Conservation (phyloP, 2,888 invertebrate species). For the Nephrotoma guestfalica region DNA sequence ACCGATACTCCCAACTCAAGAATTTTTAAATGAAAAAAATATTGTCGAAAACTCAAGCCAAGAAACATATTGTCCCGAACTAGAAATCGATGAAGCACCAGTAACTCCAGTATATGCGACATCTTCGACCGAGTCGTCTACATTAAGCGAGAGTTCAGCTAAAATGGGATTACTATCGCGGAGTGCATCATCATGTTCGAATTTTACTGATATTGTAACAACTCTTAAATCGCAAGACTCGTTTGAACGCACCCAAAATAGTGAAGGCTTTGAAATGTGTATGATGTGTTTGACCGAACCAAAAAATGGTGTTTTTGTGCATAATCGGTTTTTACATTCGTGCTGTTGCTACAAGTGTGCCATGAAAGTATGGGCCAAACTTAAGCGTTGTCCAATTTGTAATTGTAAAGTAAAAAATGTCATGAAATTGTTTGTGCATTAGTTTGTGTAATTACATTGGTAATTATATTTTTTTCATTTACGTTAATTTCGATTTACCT, state of each 20-base stretch:
- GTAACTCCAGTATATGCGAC: not conserved
- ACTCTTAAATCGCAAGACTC: not conserved
- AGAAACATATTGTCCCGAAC: conserved; percentile 8
- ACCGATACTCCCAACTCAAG: not conserved
- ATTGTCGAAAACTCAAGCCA: conserved; percentile 1
- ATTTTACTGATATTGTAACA: not conserved
- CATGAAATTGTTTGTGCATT: conserved; percentile 39
- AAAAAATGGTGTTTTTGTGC: conserved; percentile 53
- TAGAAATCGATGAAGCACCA: not conserved
- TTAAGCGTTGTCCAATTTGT: conserved; percentile 51
- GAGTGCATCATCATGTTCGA: not conserved
- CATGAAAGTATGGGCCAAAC: conserved; percentile 45
- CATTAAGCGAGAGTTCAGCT: not conserved
- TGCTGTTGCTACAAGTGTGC: conserved; percentile 60
- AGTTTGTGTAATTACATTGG: conserved; percentile 1
- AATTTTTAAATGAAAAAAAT: not conserved
- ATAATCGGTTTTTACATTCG: conserved; percentile 48
- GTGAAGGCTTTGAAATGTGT: conserved; percentile 28
- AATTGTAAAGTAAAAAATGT: conserved; percentile 53
- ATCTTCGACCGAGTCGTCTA: not conserved
- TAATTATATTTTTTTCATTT: not conserved
- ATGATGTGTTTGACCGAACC: conserved; percentile 45
- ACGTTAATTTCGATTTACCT: not conserved
- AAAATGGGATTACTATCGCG: not conserved
- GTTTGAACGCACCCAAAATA: not conserved